Evolutionary conservation across 1,140 invertebrate genomes (phyloP).

Genomic region (Aphis craccivora): DNA sequence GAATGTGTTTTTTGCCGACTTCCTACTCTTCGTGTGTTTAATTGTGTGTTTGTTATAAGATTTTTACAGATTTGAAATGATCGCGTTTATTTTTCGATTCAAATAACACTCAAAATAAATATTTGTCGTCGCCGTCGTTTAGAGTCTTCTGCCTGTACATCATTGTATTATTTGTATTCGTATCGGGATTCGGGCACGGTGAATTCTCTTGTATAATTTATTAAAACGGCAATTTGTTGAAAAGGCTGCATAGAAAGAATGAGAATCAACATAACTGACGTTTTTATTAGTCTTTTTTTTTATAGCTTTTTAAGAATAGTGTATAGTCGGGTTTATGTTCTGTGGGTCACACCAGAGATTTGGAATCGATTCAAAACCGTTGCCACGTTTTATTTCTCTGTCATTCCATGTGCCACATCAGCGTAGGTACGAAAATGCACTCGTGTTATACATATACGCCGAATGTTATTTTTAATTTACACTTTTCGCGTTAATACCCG

Average conservation of each 20-base stretch:
- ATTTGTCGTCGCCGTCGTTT: not conserved
- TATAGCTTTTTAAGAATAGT: not conserved
- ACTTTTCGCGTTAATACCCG: not conserved
- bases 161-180: not conserved
- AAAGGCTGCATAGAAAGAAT: not conserved
- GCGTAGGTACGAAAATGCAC: not conserved
- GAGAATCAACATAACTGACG: not conserved
- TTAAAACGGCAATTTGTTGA: not conserved
- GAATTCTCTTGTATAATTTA: not conserved
- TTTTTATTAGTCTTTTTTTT: slow-evolving; percentile 9
- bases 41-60: not conserved
- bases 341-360: slow-evolving; percentile 36
- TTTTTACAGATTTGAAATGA: not conserved
- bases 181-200: not conserved
- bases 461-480: slow-evolving; percentile 36
- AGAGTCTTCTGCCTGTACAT: not conserved
- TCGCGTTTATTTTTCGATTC: not conserved
- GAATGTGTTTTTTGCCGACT: not conserved
- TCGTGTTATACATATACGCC: not conserved
- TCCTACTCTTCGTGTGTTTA: not conserved
- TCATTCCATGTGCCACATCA: not conserved
- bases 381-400: slow-evolving; percentile 27
- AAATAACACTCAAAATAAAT: not conserved
- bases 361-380: slow-evolving; percentile 18
- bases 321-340: not conserved